Conservation (phyloP, 2,113 vertebrate species). For the Oncorhynchus kisutch region DNA sequence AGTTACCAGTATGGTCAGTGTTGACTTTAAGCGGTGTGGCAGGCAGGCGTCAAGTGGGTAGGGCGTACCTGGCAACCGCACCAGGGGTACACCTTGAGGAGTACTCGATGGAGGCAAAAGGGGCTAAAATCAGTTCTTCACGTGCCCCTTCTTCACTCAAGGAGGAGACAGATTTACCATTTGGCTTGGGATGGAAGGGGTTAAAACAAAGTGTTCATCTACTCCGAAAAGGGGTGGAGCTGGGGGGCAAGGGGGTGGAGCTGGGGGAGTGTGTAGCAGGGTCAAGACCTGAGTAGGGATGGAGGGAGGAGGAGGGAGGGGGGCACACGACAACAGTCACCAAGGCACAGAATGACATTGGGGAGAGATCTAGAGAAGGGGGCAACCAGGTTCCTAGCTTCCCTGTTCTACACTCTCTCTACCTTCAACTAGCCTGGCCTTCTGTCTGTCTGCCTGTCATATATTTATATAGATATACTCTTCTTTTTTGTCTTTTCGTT, state of each 20-base stretch:
- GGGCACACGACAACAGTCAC: conserved; percentile 61
- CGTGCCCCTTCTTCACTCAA: neutral
- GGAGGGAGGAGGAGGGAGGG: conserved; percentile 3
- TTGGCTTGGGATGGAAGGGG: conserved; percentile 7
- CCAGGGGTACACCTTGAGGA: conserved; percentile 22
- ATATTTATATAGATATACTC: conserved; percentile 46
- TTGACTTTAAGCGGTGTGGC: conserved; percentile 22
- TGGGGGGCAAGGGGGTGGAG: neutral
- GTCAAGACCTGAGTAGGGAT: conserved; percentile 59
- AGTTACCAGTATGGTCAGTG: conserved; percentile 58
- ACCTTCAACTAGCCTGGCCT: conserved; percentile 75
- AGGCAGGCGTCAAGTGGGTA: conserved; percentile 24
- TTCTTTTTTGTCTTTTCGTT: conserved; percentile 70
- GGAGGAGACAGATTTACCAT: conserved; percentile 9
- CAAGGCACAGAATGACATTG: conserved; percentile 90
- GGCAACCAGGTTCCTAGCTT: conserved; percentile 56
- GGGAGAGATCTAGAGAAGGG: conserved; percentile 69
- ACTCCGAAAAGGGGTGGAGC: neutral
- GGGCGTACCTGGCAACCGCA: conserved; percentile 28
- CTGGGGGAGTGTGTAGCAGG: conserved; percentile 23
- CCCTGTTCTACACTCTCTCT: conserved; percentile 70
- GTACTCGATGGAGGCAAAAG: conserved; percentile 40
- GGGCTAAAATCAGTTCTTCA: conserved; percentile 13
- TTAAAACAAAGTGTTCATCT: neutral
- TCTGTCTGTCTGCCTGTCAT: conserved; percentile 41